A percentile compares a stretch with the other conserved stretches of the same genome.
Conservation (phyloP, 2,888 invertebrate genomes). For the Bombyx huttoni region DNA sequence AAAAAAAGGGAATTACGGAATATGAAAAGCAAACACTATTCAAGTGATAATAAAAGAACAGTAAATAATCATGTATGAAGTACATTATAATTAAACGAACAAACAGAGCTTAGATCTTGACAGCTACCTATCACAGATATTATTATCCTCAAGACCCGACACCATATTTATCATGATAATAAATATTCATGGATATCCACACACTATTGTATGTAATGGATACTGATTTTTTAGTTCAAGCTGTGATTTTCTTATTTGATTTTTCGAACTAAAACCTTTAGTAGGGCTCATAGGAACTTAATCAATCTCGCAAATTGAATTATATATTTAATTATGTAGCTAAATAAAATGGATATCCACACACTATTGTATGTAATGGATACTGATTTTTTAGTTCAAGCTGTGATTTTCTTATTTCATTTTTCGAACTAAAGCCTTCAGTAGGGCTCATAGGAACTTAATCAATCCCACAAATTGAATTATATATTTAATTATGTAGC, state of each 20-base stretch:
- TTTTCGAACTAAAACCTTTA: no score
- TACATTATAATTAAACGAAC: slow-evolving; percentile 19
- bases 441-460: no score
- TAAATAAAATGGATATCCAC: not conserved
- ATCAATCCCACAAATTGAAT: no score
- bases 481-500: not conserved
- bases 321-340: not conserved
- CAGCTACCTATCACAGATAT: slow-evolving; percentile 35
- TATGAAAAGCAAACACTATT: not conserved
- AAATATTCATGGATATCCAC: no score
- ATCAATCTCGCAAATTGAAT: no score
- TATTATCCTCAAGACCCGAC: slow-evolving; percentile 4
- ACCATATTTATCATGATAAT: slow-evolving; percentile 3
- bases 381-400: no score
- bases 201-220: no score
- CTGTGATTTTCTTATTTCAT: no score
- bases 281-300: no score
- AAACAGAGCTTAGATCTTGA: slow-evolving; percentile 36
- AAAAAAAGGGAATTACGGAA: slow-evolving; percentile 14
- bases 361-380: slow-evolving; percentile 1
- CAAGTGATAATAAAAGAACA: slow-evolving; percentile 20
- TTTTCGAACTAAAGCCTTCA: no score
- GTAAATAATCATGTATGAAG: slow-evolving; percentile 19
- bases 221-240: no score
- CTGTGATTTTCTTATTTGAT: no score